Evolutionary conservation across 2,113 vertebrate genomes (phyloP).

Genomic region (Fukomys damarensis): DNA sequence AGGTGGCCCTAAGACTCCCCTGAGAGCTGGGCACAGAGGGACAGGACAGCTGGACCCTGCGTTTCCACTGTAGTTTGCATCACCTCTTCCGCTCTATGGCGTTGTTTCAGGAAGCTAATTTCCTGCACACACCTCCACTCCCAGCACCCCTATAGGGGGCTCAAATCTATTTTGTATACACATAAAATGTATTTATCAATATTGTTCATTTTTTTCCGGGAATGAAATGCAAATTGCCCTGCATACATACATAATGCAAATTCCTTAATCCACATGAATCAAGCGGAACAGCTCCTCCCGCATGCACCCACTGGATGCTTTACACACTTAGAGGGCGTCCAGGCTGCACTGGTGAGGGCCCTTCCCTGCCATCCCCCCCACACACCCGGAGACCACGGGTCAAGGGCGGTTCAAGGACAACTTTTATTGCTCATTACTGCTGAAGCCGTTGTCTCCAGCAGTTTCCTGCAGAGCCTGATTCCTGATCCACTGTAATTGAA

Average conservation of each 20-base stretch:
- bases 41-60: fast-evolving
- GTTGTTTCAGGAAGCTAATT: constrained; percentile 11
- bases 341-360: not conserved
- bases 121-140: not conserved
- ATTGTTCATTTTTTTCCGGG: not conserved
- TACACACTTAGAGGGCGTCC: not conserved
- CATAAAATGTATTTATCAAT: constrained; percentile 58
- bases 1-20: not conserved
- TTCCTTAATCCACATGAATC: constrained; percentile 45
- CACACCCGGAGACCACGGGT: not conserved
- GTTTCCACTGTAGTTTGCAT: fast-evolving
- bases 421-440: constrained; percentile 23
- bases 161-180: constrained; percentile 63
- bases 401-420: not conserved
- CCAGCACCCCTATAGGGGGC: not conserved
- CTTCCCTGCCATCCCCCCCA: not conserved
- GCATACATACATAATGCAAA: constrained; percentile 71
- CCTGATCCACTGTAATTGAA: constrained; percentile 75
- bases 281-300: not conserved
- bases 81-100: not conserved
- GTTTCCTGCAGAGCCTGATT: constrained; percentile 39
- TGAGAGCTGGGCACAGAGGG: not conserved
- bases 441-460: constrained; percentile 38
- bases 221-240: constrained; percentile 73
- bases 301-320: not conserved